These are phyloP conservation scores for Poecilia velifera DNA, from an alignment of 2,797 vertebrate genomes.

Conservation along the genomic window DNA sequence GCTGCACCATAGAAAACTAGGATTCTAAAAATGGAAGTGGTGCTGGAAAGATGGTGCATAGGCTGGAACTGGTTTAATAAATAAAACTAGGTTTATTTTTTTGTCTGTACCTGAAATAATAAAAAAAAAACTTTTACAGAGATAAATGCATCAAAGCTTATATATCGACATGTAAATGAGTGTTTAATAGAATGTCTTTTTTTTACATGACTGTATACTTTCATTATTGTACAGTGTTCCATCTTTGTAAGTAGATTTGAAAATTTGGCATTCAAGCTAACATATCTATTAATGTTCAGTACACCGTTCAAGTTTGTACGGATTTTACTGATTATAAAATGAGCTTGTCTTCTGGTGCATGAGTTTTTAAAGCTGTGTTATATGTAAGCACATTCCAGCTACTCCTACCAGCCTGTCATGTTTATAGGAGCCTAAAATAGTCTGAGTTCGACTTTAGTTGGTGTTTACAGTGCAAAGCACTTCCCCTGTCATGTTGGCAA, in stretches of 20 bases:
- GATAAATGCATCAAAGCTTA: not conserved
- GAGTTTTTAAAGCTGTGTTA: slow-evolving; percentile 6
- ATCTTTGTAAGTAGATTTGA: not conserved
- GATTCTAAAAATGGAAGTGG: not conserved
- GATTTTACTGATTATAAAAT: not conserved
- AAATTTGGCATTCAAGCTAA: not conserved
- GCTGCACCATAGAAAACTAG: not conserved
- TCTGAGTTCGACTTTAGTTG: slow-evolving; percentile 51
- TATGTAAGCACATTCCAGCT: not conserved
- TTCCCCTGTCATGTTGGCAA: slow-evolving; percentile 46
- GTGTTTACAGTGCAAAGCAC: slow-evolving; percentile 34
- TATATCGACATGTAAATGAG: not conserved
- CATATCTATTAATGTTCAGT: not conserved
- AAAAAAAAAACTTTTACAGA: not conserved
- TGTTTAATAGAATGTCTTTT: not conserved
- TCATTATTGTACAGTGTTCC: not conserved
- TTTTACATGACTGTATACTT: not conserved
- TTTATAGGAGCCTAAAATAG: slow-evolving; percentile 54
- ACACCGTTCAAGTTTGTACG: not conserved
- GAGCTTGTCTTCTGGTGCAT: not conserved
- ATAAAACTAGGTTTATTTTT: not conserved
- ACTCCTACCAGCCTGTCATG: slow-evolving; percentile 25
- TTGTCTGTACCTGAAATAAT: not conserved
- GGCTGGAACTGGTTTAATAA: not conserved
- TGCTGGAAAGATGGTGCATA: not conserved